phyloP scores from a whole-genome alignment of 2,113 vertebrate genomes.

The Dromiciops gliroides region DNA sequence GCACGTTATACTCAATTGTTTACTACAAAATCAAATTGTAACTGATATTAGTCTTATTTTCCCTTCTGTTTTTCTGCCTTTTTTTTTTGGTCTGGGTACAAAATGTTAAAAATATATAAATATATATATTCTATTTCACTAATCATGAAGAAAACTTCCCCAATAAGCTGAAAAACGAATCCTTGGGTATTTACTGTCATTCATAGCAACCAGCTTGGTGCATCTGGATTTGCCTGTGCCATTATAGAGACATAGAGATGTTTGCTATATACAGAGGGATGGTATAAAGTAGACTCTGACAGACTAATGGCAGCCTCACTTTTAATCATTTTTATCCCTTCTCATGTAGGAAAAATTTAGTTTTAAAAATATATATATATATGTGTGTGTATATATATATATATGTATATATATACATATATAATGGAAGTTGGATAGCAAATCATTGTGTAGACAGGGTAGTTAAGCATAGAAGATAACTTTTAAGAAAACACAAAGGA shows the following conservation, averaged over 20 bases:
- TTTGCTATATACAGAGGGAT: slow-evolving; percentile 17
- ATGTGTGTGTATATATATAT: no score
- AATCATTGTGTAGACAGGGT: slow-evolving; percentile 36
- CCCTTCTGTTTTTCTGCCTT: slow-evolving; percentile 79
- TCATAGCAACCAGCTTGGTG: slow-evolving; percentile 48
- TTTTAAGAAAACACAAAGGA: slow-evolving; percentile 65
- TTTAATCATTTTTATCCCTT: slow-evolving; percentile 49
- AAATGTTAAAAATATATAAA: slow-evolving; percentile 71
- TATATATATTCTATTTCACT: slow-evolving; percentile 67
- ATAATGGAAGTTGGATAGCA: slow-evolving; percentile 66
- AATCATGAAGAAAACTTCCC: slow-evolving; percentile 73
- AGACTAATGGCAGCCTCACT: slow-evolving; percentile 35
- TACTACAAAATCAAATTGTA: slow-evolving; percentile 83
- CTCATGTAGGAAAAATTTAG: slow-evolving; percentile 19
- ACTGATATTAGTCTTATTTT: slow-evolving; percentile 83
- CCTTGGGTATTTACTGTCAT: slow-evolving; percentile 51
- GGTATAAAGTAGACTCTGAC: slow-evolving; percentile 3
- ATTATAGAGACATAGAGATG: slow-evolving; percentile 38
- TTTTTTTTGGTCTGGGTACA: slow-evolving; percentile 75
- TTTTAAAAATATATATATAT: slow-evolving; percentile 56
- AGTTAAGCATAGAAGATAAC: slow-evolving; percentile 60
- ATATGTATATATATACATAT: slow-evolving; percentile 65
- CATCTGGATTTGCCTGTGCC: slow-evolving; percentile 16
- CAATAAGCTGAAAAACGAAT: slow-evolving; percentile 72
- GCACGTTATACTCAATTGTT: slow-evolving; percentile 89